phyloP scores from a whole-genome alignment of 2,888 invertebrate species.

The Ophion ventricosus region DNA sequence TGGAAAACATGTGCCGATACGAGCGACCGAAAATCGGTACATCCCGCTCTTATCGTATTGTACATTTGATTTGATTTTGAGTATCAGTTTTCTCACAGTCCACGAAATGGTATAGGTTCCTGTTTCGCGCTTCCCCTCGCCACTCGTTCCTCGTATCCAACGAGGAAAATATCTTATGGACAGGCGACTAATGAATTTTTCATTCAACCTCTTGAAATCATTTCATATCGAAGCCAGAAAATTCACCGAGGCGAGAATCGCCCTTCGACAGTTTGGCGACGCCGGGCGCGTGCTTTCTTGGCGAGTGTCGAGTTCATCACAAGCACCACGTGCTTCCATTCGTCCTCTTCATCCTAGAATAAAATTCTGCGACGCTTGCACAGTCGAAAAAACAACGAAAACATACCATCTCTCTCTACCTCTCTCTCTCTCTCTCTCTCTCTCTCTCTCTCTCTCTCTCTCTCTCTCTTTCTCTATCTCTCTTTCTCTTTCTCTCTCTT shows the following conservation, averaged over 20 bases:
- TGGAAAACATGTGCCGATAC: no score
- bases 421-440: not conserved
- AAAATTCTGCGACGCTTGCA: slow-evolving; percentile 49
- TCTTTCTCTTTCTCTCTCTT: not conserved
- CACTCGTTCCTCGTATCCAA: slow-evolving; percentile 36
- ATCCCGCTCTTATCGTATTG: no score
- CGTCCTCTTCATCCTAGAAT: slow-evolving; percentile 63
- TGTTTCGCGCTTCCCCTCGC: no score
- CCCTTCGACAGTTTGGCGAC: slow-evolving; percentile 34
- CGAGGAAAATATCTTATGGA: slow-evolving; percentile 66
- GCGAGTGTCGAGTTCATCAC: slow-evolving; percentile 26
- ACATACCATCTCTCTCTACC: not conserved
- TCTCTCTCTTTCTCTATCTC: not conserved
- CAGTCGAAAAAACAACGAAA: slow-evolving; percentile 34
- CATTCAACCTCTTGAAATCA: slow-evolving; percentile 76
- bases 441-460: not conserved
- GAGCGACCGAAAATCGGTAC: not conserved
- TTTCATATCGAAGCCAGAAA: slow-evolving; percentile 76
- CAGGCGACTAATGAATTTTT: slow-evolving; percentile 76
- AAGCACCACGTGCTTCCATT: slow-evolving; percentile 58
- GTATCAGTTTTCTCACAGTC: slow-evolving; percentile 4
- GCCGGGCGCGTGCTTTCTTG: not conserved
- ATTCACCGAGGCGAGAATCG: slow-evolving; percentile 67
- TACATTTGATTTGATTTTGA: slow-evolving; percentile 20
- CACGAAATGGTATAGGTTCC: no score